Percentiles rank a stretch among this genome's conserved stretches.
These are phyloP conservation scores for Oreochromis aureus DNA, from an alignment of 2,113 vertebrate species.

Conservation along the genomic window DNA sequence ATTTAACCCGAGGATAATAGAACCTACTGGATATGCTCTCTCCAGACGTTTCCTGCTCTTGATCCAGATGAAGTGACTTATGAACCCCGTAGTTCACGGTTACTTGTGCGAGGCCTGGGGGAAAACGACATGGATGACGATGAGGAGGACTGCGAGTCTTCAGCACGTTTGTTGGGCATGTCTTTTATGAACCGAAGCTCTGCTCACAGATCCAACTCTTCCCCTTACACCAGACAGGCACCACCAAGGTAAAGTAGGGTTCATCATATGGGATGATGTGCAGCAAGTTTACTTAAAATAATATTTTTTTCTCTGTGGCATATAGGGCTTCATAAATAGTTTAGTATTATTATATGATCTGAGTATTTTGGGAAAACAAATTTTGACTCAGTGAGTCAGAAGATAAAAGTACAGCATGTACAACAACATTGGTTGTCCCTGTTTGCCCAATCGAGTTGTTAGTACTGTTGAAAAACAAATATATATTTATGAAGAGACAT, in stretches of 20 bases:
- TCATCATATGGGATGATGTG: neutral
- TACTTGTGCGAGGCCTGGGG: constrained; percentile 90
- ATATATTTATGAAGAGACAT: neutral
- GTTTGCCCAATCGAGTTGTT: neutral
- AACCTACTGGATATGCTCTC: neutral
- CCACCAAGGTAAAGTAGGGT: constrained; percentile 41
- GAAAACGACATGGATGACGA: constrained; percentile 94
- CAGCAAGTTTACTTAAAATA: neutral
- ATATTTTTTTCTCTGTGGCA: neutral
- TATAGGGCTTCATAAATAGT: neutral
- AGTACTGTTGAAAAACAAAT: neutral
- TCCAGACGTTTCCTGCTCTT: constrained; percentile 67
- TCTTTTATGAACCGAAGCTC: constrained; percentile 97
- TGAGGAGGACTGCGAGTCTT: constrained; percentile 94
- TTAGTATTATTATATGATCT: neutral
- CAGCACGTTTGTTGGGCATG: constrained; percentile 92
- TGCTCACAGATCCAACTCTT: constrained; percentile 70
- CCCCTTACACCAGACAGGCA: constrained; percentile 75
- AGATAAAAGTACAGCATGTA: neutral
- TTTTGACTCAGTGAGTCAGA: neutral
- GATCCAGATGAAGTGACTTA: constrained; percentile 90
- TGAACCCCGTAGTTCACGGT: constrained; percentile 88
- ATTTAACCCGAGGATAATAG: neutral
- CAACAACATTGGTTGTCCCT: neutral
- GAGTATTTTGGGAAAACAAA: neutral